These are phyloP conservation scores for Conus canariensis DNA, from an alignment of 2,888 invertebrate genomes.

Conservation along the genomic window DNA sequence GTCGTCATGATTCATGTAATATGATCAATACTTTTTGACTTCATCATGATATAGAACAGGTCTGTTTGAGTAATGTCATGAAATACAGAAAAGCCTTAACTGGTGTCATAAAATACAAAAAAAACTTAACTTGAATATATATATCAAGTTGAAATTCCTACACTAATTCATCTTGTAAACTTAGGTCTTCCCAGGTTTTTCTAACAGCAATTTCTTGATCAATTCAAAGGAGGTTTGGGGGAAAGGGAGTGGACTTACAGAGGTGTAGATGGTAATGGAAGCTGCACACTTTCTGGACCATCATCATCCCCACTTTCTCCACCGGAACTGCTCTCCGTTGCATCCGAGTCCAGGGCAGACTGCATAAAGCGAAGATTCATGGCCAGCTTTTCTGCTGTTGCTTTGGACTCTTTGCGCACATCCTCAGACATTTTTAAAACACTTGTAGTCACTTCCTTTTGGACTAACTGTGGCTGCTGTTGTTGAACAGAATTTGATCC, in stretches of 20 bases:
- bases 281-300: conserved; percentile 56
- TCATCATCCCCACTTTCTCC: conserved; percentile 96
- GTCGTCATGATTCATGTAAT: too few relatives aligned
- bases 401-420: conserved; percentile 81
- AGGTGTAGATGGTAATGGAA: conserved; percentile 50
- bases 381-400: conserved; percentile 85
- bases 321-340: conserved; percentile 95
- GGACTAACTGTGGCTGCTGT: conserved; percentile 49
- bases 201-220: too few relatives aligned
- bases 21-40: too few relatives aligned
- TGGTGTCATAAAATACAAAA: too few relatives aligned
- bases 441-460: conserved; percentile 55
- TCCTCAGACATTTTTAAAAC: conserved; percentile 69
- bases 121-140: too few relatives aligned
- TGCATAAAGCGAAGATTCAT: conserved; percentile 88
- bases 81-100: too few relatives aligned
- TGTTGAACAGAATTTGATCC: conserved; percentile 25
- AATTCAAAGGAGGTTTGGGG: background rate
- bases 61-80: too few relatives aligned
- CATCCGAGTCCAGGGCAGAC: conserved; percentile 92
- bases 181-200: too few relatives aligned
- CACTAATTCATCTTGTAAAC: too few relatives aligned
- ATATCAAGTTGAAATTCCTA: too few relatives aligned
- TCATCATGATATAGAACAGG: too few relatives aligned
- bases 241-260: conserved; percentile 51